These are phyloP conservation scores for Aspidoscelis tigris DNA, from an alignment of 2,113 vertebrate genomes.

Conservation along the genomic window DNA sequence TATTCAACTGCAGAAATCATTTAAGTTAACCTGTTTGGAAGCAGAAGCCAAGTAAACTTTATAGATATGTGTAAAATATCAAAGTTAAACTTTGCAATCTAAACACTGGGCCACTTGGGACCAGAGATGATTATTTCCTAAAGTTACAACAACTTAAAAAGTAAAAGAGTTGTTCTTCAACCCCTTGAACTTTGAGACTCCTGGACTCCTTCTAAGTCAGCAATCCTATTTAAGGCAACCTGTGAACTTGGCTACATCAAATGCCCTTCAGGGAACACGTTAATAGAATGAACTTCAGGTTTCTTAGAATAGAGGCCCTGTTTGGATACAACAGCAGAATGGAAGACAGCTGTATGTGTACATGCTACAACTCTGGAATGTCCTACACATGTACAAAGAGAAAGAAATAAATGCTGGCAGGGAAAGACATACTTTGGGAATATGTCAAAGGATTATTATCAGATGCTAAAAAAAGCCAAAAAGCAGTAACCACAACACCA, in stretches of 20 bases:
- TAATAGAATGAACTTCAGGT: neutral
- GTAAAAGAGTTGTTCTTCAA: conserved; percentile 2
- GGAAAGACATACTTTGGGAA: conserved; percentile 32
- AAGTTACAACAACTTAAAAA: neutral
- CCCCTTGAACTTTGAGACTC: conserved; percentile 12
- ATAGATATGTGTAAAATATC: neutral
- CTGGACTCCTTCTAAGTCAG: neutral
- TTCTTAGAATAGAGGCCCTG: conserved; percentile 47
- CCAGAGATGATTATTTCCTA: neutral
- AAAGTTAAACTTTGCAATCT: neutral
- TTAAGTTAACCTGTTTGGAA: too few relatives aligned
- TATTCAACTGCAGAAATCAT: neutral
- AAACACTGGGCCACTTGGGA: neutral
- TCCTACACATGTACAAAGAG: neutral
- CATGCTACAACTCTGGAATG: neutral
- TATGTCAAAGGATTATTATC: neutral
- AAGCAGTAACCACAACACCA: neutral
- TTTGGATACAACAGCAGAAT: conserved; percentile 41
- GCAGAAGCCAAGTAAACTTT: neutral
- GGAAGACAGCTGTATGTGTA: neutral
- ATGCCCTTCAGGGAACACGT: neutral
- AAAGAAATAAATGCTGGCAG: conserved; percentile 30
- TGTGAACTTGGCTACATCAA: neutral
- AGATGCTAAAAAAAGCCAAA: neutral
- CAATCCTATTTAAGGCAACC: neutral